These are phyloP conservation scores for Petroica traversi DNA, from an alignment of 2,113 vertebrate species.

Conservation along the genomic window DNA sequence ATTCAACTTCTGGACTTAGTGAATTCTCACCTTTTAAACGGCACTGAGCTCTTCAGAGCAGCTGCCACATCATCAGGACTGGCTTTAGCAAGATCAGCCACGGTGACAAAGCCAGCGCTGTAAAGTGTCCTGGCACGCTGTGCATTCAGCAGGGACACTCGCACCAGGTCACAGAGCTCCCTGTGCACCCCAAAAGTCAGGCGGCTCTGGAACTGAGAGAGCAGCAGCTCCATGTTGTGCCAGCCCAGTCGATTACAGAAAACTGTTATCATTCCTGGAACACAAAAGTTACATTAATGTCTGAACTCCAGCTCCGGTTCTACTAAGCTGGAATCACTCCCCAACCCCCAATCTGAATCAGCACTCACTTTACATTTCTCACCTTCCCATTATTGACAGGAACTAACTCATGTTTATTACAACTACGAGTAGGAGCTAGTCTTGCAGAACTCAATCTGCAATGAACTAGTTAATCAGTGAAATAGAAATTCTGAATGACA, in stretches of 20 bases:
- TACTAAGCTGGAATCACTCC: neutral
- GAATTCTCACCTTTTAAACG: slow-evolving; percentile 89
- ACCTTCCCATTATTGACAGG: neutral
- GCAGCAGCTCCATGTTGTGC: slow-evolving; percentile 95
- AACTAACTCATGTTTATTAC: neutral
- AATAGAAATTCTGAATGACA: neutral
- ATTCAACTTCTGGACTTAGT: neutral
- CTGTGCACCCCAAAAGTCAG: slow-evolving; percentile 93
- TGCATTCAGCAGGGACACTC: slow-evolving; percentile 89
- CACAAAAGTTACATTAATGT: neutral
- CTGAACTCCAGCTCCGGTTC: neutral
- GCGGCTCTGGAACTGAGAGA: slow-evolving; percentile 95
- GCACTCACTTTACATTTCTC: neutral
- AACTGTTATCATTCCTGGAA: slow-evolving; percentile 92
- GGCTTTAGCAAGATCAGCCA: slow-evolving; percentile 89
- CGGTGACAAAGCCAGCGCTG: slow-evolving; percentile 82
- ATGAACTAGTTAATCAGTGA: neutral
- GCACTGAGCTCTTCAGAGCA: slow-evolving; percentile 85
- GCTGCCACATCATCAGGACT: slow-evolving; percentile 79
- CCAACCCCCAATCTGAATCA: fast-evolving
- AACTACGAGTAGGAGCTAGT: neutral
- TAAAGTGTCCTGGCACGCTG: slow-evolving; percentile 87
- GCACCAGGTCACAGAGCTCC: slow-evolving; percentile 93
- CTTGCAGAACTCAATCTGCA: neutral
- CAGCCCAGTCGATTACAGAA: slow-evolving; percentile 94